Evolutionary conservation across 2,888 invertebrate species (phyloP).

Genomic region (Stegana nigrithorax): DNA sequence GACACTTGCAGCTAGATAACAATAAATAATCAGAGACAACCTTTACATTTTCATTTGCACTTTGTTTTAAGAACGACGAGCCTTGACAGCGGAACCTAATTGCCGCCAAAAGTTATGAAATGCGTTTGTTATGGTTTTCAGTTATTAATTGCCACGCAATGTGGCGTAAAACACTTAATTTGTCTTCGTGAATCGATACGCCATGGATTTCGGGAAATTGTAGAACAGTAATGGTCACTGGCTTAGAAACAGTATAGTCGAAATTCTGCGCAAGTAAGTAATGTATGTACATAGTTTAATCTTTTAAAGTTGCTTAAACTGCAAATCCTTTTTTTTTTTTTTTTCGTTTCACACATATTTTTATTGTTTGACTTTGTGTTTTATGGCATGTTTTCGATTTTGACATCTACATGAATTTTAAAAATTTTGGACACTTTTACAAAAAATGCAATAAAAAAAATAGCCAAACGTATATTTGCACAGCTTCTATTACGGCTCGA

Average conservation of each 20-base stretch:
- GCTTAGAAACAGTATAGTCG: not conserved
- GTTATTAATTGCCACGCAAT: not conserved
- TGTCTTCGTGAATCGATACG: constrained; percentile 5
- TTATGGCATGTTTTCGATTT: no score
- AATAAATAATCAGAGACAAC: constrained; percentile 8
- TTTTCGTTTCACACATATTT: no score
- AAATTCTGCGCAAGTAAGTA: not conserved
- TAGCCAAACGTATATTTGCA: no score
- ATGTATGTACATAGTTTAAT: not conserved
- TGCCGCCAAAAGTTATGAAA: constrained; percentile 2
- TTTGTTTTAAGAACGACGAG: not conserved
- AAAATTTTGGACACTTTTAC: no score
- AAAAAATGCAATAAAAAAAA: no score
- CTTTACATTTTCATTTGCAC: not conserved
- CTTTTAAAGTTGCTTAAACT: not conserved
- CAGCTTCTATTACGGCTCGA: no score
- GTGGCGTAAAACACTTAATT: constrained; percentile 1
- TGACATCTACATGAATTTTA: no score
- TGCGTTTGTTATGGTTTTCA: constrained; percentile 4
- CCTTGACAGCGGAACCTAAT: not conserved
- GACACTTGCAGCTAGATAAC: no score
- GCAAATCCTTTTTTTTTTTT: no score
- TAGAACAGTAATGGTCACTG: not conserved
- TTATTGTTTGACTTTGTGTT: no score
- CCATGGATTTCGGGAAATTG: not conserved